Percentiles rank a stretch among this genome's conserved stretches.
Evolutionary conservation across 2,888 invertebrate species (phyloP).

Genomic region (Tenthredo amoena): DNA sequence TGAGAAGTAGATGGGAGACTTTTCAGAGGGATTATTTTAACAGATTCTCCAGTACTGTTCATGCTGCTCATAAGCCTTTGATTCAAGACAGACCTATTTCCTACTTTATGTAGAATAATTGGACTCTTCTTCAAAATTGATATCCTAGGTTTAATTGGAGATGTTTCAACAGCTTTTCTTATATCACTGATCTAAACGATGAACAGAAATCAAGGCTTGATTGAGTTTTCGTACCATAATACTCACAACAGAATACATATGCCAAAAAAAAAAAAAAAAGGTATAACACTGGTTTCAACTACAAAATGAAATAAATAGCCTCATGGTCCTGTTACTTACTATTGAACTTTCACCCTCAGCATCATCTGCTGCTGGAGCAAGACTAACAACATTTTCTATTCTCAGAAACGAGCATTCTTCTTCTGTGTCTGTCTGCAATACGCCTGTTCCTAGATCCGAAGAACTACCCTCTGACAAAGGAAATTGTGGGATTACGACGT

Average conservation of each 20-base stretch:
- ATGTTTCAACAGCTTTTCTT: constrained; percentile 68
- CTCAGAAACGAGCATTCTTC: constrained; percentile 73
- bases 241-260: neutral
- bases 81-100: constrained; percentile 41
- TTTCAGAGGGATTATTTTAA: constrained; percentile 48
- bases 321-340: constrained; percentile 21
- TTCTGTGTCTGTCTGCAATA: constrained; percentile 60
- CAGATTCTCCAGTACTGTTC: constrained; percentile 23
- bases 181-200: constrained; percentile 67
- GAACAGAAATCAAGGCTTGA: neutral
- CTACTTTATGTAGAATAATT: constrained; percentile 68
- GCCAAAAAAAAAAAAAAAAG: neutral
- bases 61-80: constrained; percentile 33
- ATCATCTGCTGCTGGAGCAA: constrained; percentile 71
- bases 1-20: constrained; percentile 44
- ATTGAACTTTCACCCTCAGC: constrained; percentile 41
- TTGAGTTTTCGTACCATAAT: neutral
- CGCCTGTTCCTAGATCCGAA: constrained; percentile 48
- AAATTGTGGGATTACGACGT: neutral
- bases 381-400: constrained; percentile 81
- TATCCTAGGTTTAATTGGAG: constrained; percentile 65
- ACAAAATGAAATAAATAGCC: neutral
- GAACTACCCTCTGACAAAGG: constrained; percentile 35
- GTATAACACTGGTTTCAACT: neutral
- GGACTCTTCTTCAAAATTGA: constrained; percentile 68